Base-by-base conservation (phyloP, 2,797 vertebrate genomes). In the Tamandua tetradactyla region DNA sequence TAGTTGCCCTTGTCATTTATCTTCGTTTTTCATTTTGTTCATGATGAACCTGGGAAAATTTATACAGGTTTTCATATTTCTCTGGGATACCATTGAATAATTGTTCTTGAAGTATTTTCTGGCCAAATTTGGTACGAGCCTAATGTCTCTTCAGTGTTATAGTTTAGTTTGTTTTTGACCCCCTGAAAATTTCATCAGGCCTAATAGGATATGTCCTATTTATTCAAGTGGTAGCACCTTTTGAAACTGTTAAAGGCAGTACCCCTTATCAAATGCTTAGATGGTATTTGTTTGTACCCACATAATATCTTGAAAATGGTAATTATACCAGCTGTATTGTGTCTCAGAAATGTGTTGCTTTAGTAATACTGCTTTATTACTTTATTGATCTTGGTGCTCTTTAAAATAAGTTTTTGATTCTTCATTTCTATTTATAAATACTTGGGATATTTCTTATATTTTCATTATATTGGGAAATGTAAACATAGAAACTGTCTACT, bases 391-490 rank as follows among this genome's bases (percentile, higher is more conserved):
- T 18, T 82, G 81, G 35, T 62, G 37, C 84, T 80, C 2, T 91
- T 94, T 62, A 95, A 97, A 96, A 49, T n/a, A 52, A 7, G 8
- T 80, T 80, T 93, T 37, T 95, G 17, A 86, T 82, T 90, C 57
- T 64, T 66, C 30, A 76, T 92, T 92, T 87, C 35, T 22, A 62
- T 94, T 93, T 95, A 32, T 84, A 94, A 90, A 64, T 95, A 20
- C 44, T 30, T 76, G 57, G 25, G 86, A 59, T 64, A 88, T 93
- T 87, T 83, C 30, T 75, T 80, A 42, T 66, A 7, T 69, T 96
- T 97, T 96, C 49, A 88, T 82, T 87, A 91, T 57, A 17, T 72
- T 76, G 87, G 62, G 89, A 94, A 92, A 79, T 93, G 40, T 71
- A 71, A 71, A 66, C 52, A 35, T 84, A 85, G 20, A 92, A 81